Base-by-base conservation (phyloP, 2,113 vertebrate genomes). In the Ictalurus furcatus region DNA sequence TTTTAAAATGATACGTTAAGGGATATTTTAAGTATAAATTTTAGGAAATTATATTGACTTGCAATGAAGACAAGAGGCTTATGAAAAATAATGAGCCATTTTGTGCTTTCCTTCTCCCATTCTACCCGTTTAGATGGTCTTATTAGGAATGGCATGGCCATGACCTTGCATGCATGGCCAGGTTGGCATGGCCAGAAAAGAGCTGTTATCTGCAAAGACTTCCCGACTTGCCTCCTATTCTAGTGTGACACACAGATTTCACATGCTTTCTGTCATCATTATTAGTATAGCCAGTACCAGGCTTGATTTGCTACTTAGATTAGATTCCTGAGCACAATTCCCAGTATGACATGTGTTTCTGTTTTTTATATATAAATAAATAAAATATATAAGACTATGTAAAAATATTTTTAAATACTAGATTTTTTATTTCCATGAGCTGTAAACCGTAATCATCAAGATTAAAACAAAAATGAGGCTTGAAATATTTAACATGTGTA, bases 151-250 rank as follows among this genome's bases (percentile, higher is more conserved):
- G 28, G 54, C 4, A 34, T 56, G 40, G 12, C n/a, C 37, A 40
- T 82, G 56, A 85, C 63, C 84, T 84, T 85, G 52, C 56, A 84
- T 67, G 63, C 76, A 84, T 78, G 59, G 59, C 28, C 25, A 59
- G 58, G 14, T 59, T 85, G n/a, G 40, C 16, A 48, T 61, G 71
- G 8, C 58, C 21, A 25, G 23, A 59, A 59, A 44, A 69, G 58
- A 65, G 2, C 59, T 71, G 25, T 56, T 83, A 37, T 87, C 34
- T 79, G 21, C 58, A 79, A 52, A 19, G 58, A 12, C 58, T 67
- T 65, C 8, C 59, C 17, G 58, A 12, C 40, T 67, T 65, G 16
- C 44, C 63, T 88, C 82, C 48, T 58, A 13, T 76, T 85, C 40
- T 63, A 28, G n/a, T 48, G 34, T 48, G 48, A 52, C 37, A 54